A percentile compares a stretch with the other conserved stretches of the same genome.
phyloP scores from a whole-genome alignment of 2,113 vertebrate genomes.

The Colius striatus region DNA sequence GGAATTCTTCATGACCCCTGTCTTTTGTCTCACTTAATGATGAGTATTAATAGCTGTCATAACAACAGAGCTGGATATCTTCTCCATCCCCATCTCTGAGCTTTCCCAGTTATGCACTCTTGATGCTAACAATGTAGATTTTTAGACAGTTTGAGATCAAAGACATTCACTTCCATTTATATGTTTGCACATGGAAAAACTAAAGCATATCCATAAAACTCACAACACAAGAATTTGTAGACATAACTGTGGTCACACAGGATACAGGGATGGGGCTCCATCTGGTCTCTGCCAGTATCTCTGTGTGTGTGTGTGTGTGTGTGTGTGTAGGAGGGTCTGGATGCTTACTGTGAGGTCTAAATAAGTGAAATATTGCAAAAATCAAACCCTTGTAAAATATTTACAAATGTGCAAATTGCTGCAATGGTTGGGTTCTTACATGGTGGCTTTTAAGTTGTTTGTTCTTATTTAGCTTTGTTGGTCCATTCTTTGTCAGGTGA shows the following conservation, averaged over 20 bases:
- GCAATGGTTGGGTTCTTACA: background rate
- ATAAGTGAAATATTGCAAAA: background rate
- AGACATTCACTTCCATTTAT: background rate
- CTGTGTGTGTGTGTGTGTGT: background rate
- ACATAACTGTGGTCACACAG: background rate
- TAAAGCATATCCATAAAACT: background rate
- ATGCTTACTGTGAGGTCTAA: background rate
- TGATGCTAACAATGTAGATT: background rate
- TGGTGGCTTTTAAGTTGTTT: background rate
- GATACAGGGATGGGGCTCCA: background rate
- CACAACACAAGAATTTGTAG: background rate
- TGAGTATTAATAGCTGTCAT: background rate
- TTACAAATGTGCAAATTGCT: background rate
- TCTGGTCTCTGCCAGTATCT: background rate
- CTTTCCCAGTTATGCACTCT: background rate
- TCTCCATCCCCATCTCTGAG: rapidly evolving
- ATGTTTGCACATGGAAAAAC: background rate
- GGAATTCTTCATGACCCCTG: background rate
- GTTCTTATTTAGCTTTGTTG: background rate
- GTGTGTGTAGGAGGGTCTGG: background rate
- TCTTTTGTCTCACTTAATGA: background rate
- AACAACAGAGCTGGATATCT: background rate
- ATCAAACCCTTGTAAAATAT: background rate
- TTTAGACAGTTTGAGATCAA: background rate
- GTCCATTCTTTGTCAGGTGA: background rate